These are phyloP conservation scores for Electrophaes corylata DNA, from an alignment of 2,888 invertebrate genomes.

Conservation along the genomic window DNA sequence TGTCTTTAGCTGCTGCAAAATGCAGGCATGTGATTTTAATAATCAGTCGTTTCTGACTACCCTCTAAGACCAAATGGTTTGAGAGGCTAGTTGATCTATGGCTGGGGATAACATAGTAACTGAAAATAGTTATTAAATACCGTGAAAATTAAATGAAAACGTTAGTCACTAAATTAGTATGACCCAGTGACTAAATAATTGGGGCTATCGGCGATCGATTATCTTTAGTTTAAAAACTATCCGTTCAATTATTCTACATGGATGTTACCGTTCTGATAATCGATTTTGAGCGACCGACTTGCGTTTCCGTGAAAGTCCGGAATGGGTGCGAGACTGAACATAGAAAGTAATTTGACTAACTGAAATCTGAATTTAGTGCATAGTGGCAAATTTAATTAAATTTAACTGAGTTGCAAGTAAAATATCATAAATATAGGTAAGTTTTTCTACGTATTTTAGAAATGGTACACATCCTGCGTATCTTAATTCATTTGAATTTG, in stretches of 20 bases:
- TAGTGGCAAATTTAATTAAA: neutral
- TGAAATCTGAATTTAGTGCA: conserved; percentile 18
- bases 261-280: conserved; percentile 76
- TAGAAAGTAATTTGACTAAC: conserved; percentile 22
- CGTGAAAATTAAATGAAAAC: neutral
- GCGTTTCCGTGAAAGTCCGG: conserved; percentile 73
- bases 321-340: conserved; percentile 28
- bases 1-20: neutral
- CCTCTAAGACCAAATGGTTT: too few relatives aligned
- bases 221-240: conserved; percentile 46
- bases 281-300: conserved; percentile 51
- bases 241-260: conserved; percentile 69
- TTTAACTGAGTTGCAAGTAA: neutral
- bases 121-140: too few relatives aligned
- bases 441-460: too few relatives aligned
- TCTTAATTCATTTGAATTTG: too few relatives aligned
- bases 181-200: conserved; percentile 29
- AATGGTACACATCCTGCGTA: too few relatives aligned
- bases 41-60: too few relatives aligned
- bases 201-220: conserved; percentile 35
- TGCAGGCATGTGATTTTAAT: too few relatives aligned
- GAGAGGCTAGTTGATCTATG: too few relatives aligned
- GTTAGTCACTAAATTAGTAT: conserved; percentile 16
- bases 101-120: too few relatives aligned
- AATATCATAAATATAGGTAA: too few relatives aligned